Conservation (phyloP, 2,113 vertebrate species). For the Ciconia maguari region DNA sequence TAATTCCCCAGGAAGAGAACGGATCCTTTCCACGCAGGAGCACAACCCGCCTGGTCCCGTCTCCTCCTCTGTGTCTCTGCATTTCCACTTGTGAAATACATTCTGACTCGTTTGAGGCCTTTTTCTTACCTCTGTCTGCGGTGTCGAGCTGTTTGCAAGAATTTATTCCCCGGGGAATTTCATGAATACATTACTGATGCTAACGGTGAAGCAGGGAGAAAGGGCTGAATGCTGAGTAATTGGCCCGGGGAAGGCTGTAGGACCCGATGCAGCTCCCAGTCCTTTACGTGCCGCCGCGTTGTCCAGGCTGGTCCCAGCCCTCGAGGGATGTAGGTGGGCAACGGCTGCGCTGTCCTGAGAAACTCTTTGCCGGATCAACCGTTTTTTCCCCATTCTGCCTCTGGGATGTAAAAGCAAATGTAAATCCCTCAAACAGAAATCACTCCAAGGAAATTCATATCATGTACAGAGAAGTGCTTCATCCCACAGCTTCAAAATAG, state of each 20-base stretch:
- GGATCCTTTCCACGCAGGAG: not conserved
- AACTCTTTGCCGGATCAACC: not conserved
- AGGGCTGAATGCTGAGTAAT: accelerated
- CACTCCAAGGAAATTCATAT: constrained; percentile 17
- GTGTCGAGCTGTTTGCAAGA: not conserved
- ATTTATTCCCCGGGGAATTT: not conserved
- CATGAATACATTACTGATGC: accelerated
- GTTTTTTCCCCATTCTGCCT: accelerated
- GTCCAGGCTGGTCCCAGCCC: accelerated
- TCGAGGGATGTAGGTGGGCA: accelerated
- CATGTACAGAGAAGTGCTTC: not conserved
- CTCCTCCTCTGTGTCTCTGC: not conserved
- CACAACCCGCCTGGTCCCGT: accelerated
- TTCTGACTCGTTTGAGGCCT: not conserved
- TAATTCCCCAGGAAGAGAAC: not conserved
- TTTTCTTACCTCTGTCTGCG: not conserved
- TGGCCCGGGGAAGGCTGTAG: not conserved
- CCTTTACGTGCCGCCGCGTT: accelerated
- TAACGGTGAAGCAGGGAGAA: not conserved
- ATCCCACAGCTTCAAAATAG: constrained; percentile 33
- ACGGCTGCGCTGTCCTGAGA: not conserved
- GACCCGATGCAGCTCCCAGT: not conserved
- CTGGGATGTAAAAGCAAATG: not conserved
- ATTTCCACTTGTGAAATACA: accelerated
- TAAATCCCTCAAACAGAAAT: constrained; percentile 6